Evolutionary conservation across 1,140 invertebrate genomes (phyloP), one percentile per base, ranked within the genome.

Genomic region (Ips nitidus): DNA sequence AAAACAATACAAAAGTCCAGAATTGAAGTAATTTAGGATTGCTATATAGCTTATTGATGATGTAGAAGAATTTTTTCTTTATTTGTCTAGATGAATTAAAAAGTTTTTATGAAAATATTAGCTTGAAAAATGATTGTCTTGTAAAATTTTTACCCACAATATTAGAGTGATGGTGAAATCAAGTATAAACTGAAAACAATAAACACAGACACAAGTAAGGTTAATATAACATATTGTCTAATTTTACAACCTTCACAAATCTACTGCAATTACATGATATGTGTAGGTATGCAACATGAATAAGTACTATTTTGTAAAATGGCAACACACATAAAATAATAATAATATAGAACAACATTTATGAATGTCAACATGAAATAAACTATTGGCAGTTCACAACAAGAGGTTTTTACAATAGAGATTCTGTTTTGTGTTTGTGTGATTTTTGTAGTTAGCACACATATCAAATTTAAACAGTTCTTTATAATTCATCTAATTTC

Each of bases 391-490:
- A 50, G 1, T 50, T 22, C 22, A 50, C 45, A 6, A 50, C 7
- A 50, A 50, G 2, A 50, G 45, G 6, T 2, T 50, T 50, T 22
- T 50, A 3, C 7, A 50, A 50, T 22, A 22, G 45, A 3, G 1
- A 1, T 50, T 50, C 8, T 8, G 4, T 1, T 37, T 22, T 55
- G 37, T 55, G 2, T 56, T 40, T 7, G 53, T 56, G 37, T 37
- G 39, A 38, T 7, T 7, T 36, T 7, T 7, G 22, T 56, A 22
- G n/a, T 37, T 56, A 7, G 2, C 38, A 4, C n/a, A 56, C 6
- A 56, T 56, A 36, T 56, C 53, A 56, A 7, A 36, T 56, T 56
- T 40, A 36, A 36, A 37, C 7, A 56, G 7, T 56, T 56, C 6
- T 36, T 56, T 40, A 22, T 50, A 36, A 36, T 56, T 7, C 7